Evolutionary conservation across 2,888 invertebrate genomes (phyloP), one percentile per base, ranked within the genome.

Genomic region (Deroplatys truncata): DNA sequence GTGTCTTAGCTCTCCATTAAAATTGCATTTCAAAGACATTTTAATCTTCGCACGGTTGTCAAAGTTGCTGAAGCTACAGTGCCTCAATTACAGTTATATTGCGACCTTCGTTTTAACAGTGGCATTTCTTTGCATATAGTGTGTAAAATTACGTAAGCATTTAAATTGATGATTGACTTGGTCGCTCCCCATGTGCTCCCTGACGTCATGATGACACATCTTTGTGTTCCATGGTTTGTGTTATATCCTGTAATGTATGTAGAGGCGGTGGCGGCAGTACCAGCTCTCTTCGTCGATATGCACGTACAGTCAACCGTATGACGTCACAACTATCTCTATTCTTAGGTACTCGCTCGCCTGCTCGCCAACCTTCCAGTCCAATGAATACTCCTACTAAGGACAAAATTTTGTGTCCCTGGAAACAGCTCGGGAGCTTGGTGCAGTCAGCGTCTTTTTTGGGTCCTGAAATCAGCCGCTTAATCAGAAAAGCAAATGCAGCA

Each of bases 321-420:
- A 89, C 89, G 88, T 89, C 90, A 89, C 88, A 28, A 31, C 31
- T 84, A 85, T 86, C 89, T 35, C 90, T 90, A 90, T 90, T 90
- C 90, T 90, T 90, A 89, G 89, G 87, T 84, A 29, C 31, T 82
- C 86, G 83, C 35, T 89, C 29, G 89, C 87, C 35, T 84, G 86
- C 82, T n/a, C 72, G 28, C 84, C 84, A 43, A 87, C 13, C 56
- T 72, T 72, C 56, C 56, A 72, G 56, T 7, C 56, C 56, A 25
- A 72, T 72, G 56, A 72, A 72, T 72, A 72, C 56, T 1, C 56
- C 25, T 72, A 25, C 20, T 72, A 72, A 72, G 56, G 56, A 72
- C 56, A 72, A 72, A 72, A 72, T 72, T 3, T 72, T 72, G 5
- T 20, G 20, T 16, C 25, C 56, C 56, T 25, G 16, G 25, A 72